Conservation (phyloP, 2,113 vertebrate genomes). For the Syrmaticus mikado region DNA sequence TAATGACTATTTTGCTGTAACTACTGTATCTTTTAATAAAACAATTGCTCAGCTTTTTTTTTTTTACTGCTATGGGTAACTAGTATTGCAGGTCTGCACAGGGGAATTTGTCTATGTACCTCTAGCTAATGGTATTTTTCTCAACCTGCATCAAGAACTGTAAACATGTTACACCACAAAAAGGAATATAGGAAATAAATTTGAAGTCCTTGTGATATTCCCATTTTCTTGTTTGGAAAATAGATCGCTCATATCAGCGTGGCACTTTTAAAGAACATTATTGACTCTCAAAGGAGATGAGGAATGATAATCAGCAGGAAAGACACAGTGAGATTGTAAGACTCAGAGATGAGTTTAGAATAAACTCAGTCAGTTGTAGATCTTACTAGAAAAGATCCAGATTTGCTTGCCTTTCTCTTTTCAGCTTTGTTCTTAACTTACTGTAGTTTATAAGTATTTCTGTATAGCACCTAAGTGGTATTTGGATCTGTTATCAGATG, state of each 20-base stretch:
- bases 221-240: background rate
- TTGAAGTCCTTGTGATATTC: background rate
- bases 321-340: fast-evolving
- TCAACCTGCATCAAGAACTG: background rate
- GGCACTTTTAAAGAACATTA: background rate
- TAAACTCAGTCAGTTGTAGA: background rate
- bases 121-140: background rate
- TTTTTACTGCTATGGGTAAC: background rate
- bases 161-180: background rate
- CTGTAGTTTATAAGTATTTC: background rate
- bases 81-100: background rate
- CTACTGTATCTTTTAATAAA: background rate
- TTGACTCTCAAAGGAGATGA: background rate
- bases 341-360: background rate
- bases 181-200: background rate
- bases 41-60: background rate
- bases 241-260: background rate
- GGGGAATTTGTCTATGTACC: background rate
- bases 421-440: background rate
- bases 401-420: background rate
- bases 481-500: background rate
- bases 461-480: background rate
- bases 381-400: background rate
- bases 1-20: background rate
- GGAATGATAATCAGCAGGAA: background rate